A percentile compares a stretch with the other conserved stretches of the same genome.
Evolutionary conservation across 2,888 invertebrate species (phyloP).

Genomic region (Dryadula phaetusa): DNA sequence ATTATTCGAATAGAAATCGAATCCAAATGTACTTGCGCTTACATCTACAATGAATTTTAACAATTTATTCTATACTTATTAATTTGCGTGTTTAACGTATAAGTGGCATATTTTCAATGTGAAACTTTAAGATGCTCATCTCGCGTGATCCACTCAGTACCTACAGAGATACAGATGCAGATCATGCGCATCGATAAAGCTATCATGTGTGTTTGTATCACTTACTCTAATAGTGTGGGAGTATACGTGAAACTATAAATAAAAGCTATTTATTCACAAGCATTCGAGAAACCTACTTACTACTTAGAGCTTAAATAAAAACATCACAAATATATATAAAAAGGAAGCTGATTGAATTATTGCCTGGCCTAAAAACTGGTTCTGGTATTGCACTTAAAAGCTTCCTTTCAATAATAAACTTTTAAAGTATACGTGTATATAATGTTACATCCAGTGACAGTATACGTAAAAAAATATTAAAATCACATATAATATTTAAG

Average conservation of each 20-base stretch:
- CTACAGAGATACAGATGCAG: slow-evolving; percentile 66
- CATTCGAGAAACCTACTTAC: slow-evolving; percentile 24
- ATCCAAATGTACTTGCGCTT: no score
- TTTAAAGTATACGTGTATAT: neutral
- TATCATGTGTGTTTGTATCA: slow-evolving; percentile 68
- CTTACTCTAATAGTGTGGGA: slow-evolving; percentile 71
- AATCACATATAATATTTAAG: neutral
- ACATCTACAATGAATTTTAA: no score
- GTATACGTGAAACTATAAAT: slow-evolving; percentile 42
- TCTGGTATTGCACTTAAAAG: slow-evolving; percentile 8
- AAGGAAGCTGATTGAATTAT: slow-evolving; percentile 17
- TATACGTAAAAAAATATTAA: neutral
- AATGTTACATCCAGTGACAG: neutral
- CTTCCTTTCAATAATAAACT: neutral
- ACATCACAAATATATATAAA: slow-evolving; percentile 18
- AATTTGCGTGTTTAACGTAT: neutral
- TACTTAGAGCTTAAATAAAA: slow-evolving; percentile 26
- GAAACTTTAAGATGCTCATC: slow-evolving; percentile 37
- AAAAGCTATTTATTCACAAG: slow-evolving; percentile 41
- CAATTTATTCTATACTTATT: neutral
- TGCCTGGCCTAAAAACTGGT: slow-evolving; percentile 16
- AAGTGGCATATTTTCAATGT: slow-evolving; percentile 27
- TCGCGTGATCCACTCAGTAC: slow-evolving; percentile 58
- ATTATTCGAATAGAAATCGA: no score
- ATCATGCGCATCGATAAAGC: slow-evolving; percentile 77